Base-by-base conservation (phyloP, 92 coral and sea anemone genomes). In the Epizoanthus illoricatus region DNA sequence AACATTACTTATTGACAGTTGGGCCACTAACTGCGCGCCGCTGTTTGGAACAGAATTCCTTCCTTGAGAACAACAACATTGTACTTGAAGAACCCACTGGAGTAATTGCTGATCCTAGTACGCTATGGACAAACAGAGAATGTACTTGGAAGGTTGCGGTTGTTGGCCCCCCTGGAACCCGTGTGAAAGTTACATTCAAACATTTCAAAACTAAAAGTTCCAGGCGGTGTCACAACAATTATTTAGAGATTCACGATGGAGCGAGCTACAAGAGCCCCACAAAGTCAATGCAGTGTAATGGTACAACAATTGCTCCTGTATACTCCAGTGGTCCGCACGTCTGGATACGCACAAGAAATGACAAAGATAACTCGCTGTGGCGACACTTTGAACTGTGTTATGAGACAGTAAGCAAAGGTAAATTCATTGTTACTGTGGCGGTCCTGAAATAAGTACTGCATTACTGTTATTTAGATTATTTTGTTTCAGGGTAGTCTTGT, bases 321-420 rank as follows among this genome's bases (percentile, higher is more conserved):
- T 62, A 78, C 23, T 78, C 82, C 2, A 78, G 54, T 24, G 60
- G 71, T 2, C 45, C 58, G 12, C 71, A 63, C 5, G 58, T 78
- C n/a, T 78, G 82, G 81, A 60, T 76, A 40, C 81, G 81, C 70
- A 76, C 81, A 54, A 68, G 81, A 43, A 40, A 40, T 61, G 82
- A 78, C 59, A 78, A 78, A 41, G 56, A 63, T 78, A 6, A 60
- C 43, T 63, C 70, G 23, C 40, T 15, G 42, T 78, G 82, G 82
- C 17, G 47, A n/a, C n/a, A 20, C n/a, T 78, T 78, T 78, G 9
- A 78, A 11, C 57, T 78, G 12, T 78, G 82, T 23, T 78, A 78
- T 78, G 82, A 78, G 7, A 7, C 82, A 59, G 59, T 78, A 9
- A 24, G 41, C 82, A 62, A 63, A 21, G 71, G 82, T 78, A 21